Evolutionary conservation across 2,113 vertebrate genomes (phyloP), one percentile per base, ranked within the genome.

Genomic region (Isichthys henryi): DNA sequence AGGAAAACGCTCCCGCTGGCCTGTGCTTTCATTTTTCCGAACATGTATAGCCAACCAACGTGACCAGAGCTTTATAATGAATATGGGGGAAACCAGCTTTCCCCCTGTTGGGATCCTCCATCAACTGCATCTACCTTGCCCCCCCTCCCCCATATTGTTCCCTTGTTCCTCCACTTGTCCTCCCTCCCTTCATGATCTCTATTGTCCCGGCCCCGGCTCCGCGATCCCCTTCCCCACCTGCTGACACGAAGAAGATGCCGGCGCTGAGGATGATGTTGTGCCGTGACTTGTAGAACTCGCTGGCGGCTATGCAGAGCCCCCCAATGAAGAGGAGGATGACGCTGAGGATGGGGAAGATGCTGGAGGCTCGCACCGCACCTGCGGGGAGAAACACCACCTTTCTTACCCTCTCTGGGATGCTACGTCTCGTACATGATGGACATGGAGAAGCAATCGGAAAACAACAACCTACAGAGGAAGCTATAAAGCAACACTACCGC

Each of bases 261-360:
- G 98, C 97, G 0, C 98, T 99, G 95, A 99, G 97, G 96, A 99
- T 99, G 96, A 99, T 98, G 97, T 99, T 99, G 96, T 99, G 98
- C 93, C 98, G 98, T 82, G 98, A 97, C 96, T 99, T 99, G 97
- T 99, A 99, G 97, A 99, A 99, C 96, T 99, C 98, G 86, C 98
- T 99, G 95, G 98, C 98, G 90, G 98, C 98, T 91, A 99, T 98
- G 95, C 98, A 99, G 94, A 99, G 97, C 77, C 98, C 98, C 89
- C 97, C 98, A 98, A 99, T 99, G 96, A 99, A 99, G 92, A 99
- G 98, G 94, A 99, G 97, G 95, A 99, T 99, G 95, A 99, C 98
- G 1, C 98, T 99, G 95, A 99, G 97, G 96, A 99, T 99, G n/a
- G 98, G 98, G 94, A 99, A 99, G 95, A 99, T 99, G 95, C 98